These are phyloP conservation scores for Epinotia ramella DNA, from an alignment of 2,888 invertebrate genomes.

Conservation along the genomic window DNA sequence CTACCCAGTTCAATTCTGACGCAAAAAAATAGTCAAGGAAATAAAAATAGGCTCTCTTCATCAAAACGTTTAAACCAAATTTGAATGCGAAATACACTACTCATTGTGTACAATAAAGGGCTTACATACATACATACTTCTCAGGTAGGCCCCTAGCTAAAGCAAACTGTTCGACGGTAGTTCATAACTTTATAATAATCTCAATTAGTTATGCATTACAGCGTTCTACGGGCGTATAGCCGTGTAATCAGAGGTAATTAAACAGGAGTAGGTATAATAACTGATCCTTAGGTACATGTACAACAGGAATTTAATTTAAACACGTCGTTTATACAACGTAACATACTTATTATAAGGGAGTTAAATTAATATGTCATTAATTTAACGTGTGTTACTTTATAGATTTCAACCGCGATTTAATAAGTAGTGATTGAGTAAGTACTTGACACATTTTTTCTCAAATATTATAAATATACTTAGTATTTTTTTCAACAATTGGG, in stretches of 20 bases:
- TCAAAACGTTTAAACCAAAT: neutral
- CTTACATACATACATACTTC: too few species aligned
- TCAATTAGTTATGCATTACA: constrained; percentile 38
- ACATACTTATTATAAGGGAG: neutral
- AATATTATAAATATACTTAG: too few species aligned
- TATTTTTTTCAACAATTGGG: neutral
- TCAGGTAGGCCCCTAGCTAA: neutral
- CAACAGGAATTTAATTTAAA: constrained; percentile 9
- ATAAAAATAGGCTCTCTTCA: too few species aligned
- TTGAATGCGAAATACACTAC: neutral
- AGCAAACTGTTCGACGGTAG: neutral
- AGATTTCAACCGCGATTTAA: too few species aligned
- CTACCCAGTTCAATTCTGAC: too few species aligned
- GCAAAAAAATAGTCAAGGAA: too few species aligned
- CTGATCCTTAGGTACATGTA: constrained; percentile 7
- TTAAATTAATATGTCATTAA: too few species aligned
- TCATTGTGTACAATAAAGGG: too few species aligned
- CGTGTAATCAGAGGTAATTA: constrained; percentile 32
- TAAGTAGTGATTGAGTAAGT: too few species aligned
- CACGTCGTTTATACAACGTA: neutral
- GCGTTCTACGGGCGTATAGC: constrained; percentile 20
- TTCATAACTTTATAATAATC: constrained; percentile 38
- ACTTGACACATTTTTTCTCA: too few species aligned
- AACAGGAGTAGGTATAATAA: constrained; percentile 13
- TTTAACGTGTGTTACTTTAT: too few species aligned